Base-by-base conservation (phyloP, 2,888 invertebrate genomes). In the Craniophora ligustri region DNA sequence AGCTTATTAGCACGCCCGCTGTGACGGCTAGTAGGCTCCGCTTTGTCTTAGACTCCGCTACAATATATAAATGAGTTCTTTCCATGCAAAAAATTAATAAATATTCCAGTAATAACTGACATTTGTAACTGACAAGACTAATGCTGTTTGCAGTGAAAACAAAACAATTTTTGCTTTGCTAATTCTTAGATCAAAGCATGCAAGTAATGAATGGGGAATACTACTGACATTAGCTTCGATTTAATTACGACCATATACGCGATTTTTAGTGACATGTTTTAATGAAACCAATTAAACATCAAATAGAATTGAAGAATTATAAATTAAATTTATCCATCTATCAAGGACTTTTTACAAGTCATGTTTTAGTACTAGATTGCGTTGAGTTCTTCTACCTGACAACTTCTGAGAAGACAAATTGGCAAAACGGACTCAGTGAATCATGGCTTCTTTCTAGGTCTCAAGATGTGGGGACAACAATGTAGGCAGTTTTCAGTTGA, bases 1-100 rank as follows among this genome's bases (percentile, higher is more conserved):
- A 82, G 88, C 91, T 89, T 92, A 92, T 92, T 92, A 92, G 89
- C 89, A 88, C 91, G 84, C 83, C 76, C 76, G 73, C 69, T 67
- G 68, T 78, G 81, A 84, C 72, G 74, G 78, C 75, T 68, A 75
- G 77, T 75, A 77, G 77, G 69, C 75, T 70, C 64, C 62, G 73
- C 73, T 80, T 79, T 74, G 75, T 79, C 69, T 68, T 74, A 73
- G 57, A 64, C 65, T 61, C 42, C 32, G 57, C 57, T 66, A 68
- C 66, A 62, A 65, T 67, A 67, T 65, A 65, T 63, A 74, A 74
- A 74, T 63, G 59, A 72, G 62, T 72, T 56, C 59, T 62, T 72
- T 61, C 41, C 69, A 67, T 62, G 63, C 63, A 59, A 70, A 69
- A 74, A 69, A 75, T 70, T 70, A 75, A 67, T 70, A 67, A 70